These are phyloP conservation scores for Ephestia elutella DNA, from an alignment of 1,140 invertebrate species.

Conservation along the genomic window DNA sequence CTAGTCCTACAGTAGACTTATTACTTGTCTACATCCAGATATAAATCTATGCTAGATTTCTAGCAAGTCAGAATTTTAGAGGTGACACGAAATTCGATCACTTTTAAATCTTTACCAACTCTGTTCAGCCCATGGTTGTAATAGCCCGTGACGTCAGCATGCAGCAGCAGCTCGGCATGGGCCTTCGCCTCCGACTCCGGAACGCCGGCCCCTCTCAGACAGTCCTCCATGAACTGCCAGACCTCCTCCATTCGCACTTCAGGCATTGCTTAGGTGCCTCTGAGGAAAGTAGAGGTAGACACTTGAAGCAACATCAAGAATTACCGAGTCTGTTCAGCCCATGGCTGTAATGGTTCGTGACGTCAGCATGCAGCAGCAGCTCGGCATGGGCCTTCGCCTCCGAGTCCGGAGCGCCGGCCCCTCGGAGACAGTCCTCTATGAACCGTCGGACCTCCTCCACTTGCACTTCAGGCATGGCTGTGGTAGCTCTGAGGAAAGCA, in stretches of 20 bases:
- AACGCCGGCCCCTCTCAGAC: slow-evolving; percentile 81
- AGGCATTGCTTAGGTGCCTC: slow-evolving; percentile 28
- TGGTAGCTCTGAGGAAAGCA: neutral
- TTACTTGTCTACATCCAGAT: no score
- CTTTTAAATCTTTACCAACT: no score
- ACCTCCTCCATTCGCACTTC: slow-evolving; percentile 75
- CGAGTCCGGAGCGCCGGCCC: slow-evolving; percentile 77
- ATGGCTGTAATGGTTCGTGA: slow-evolving; percentile 92
- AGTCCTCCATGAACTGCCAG: slow-evolving; percentile 83
- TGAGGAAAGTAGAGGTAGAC: neutral
- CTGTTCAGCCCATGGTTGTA: slow-evolving; percentile 94
- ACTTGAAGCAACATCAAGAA: neutral
- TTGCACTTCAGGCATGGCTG: slow-evolving; percentile 45
- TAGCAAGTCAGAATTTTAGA: no score
- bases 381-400: slow-evolving; percentile 84
- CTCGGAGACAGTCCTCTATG: slow-evolving; percentile 82
- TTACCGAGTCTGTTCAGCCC: slow-evolving; percentile 90
- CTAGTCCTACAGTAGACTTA: no score
- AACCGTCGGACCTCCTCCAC: slow-evolving; percentile 81
- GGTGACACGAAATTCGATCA: no score
- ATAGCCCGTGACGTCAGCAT: slow-evolving; percentile 91
- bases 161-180: slow-evolving; percentile 85
- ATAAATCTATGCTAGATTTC: no score
- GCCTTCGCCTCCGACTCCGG: slow-evolving; percentile 78
- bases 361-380: slow-evolving; percentile 87